Evolutionary conservation across 2,797 vertebrate species (phyloP).

Genomic region (Mastacembelus armatus): DNA sequence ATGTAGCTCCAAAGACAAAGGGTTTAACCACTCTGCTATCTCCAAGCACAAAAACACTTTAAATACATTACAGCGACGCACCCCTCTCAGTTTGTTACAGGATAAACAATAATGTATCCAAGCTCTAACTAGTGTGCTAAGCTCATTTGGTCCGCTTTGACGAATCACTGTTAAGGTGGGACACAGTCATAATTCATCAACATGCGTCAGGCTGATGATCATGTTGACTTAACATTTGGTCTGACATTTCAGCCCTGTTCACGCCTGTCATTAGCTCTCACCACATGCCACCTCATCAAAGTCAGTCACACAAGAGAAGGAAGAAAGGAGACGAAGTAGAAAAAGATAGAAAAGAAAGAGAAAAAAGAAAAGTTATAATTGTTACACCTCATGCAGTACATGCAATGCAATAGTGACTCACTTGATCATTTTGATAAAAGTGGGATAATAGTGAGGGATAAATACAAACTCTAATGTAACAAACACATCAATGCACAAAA

Average conservation of each 20-base stretch:
- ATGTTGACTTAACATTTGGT: constrained; percentile 88
- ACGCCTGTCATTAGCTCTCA: constrained; percentile 81
- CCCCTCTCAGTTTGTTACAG: background rate
- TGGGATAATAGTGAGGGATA: constrained; percentile 5
- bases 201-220: constrained; percentile 76
- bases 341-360: background rate
- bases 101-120: constrained; percentile 3
- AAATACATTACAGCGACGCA: constrained; percentile 32
- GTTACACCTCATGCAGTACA: constrained; percentile 26
- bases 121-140: constrained; percentile 35
- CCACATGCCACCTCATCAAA: constrained; percentile 80
- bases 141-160: constrained; percentile 31
- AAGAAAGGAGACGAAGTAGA: too few relatives aligned
- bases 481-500: constrained; percentile 20
- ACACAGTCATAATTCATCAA: constrained; percentile 83
- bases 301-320: constrained; percentile 56
- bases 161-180: constrained; percentile 74
- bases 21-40: constrained; percentile 39
- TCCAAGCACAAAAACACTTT: constrained; percentile 20
- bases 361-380: constrained; percentile 3
- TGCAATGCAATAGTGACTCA: constrained; percentile 41
- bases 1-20: constrained; percentile 32
- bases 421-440: constrained; percentile 44
- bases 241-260: constrained; percentile 85
- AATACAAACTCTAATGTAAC: constrained; percentile 32